Percentiles rank a stretch among this genome's conserved stretches.
Conservation (phyloP, 53 echinoderm and acorn worm genomes). For the Zoroaster sp. region DNA sequence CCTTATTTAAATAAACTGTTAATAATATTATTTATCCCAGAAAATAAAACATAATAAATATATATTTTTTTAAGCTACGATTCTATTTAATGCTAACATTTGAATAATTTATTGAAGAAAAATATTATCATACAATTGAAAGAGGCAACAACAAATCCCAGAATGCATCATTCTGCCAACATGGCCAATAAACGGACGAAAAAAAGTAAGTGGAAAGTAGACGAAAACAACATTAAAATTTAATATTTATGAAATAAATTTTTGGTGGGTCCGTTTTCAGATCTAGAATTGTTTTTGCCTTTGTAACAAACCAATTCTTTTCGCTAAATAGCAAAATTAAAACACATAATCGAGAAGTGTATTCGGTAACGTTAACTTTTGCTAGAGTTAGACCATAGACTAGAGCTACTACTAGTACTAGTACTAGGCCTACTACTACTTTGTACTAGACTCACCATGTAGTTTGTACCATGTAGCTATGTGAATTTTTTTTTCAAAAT, state of each 20-base stretch:
- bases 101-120: not conserved
- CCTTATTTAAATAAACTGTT: not conserved
- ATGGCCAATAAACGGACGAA: conserved; percentile 18
- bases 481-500: too few species aligned
- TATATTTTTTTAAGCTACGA: too few species aligned
- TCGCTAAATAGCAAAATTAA: not conserved
- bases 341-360: too few species aligned
- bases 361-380: too few species aligned
- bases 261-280: not conserved
- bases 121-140: not conserved
- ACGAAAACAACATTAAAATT: not conserved
- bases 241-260: not conserved
- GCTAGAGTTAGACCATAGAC: too few species aligned
- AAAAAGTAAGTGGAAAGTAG: conserved; percentile 30
- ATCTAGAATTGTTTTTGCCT: not conserved
- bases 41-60: not conserved
- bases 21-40: not conserved
- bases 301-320: not conserved
- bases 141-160: conserved; percentile 20
- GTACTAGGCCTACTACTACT: too few species aligned
- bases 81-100: not conserved
- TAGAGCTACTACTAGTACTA: too few species aligned
- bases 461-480: too few species aligned
- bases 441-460: too few species aligned
- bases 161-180: conserved; percentile 45